Evolutionary conservation across 2,888 invertebrate species (phyloP).

Genomic region (Halictus quadricinctus): DNA sequence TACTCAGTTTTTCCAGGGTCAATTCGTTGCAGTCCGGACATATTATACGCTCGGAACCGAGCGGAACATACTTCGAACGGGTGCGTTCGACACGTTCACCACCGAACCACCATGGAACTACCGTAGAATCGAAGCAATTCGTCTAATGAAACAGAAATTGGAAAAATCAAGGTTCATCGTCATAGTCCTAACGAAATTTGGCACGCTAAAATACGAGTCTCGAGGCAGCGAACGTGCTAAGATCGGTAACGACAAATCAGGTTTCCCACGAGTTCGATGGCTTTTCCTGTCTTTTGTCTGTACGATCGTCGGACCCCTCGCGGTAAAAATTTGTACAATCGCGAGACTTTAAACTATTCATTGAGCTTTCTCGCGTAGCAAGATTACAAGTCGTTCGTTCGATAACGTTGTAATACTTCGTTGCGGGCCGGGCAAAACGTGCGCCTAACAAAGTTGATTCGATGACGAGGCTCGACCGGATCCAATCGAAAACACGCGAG

Average conservation of each 20-base stretch:
- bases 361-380: conserved; percentile 35
- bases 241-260: neutral
- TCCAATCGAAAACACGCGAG: conserved; percentile 24
- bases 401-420: conserved; percentile 33
- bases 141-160: conserved; percentile 7
- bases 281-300: conserved; percentile 4
- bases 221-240: neutral
- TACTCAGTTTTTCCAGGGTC: neutral
- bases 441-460: neutral
- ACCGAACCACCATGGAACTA: neutral
- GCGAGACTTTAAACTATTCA: conserved; percentile 32
- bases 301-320: neutral
- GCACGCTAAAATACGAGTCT: neutral
- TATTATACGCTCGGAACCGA: neutral
- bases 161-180: neutral
- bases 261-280: neutral
- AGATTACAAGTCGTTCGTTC: conserved; percentile 5
- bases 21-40: neutral
- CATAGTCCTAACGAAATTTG: neutral
- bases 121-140: conserved; percentile 25
- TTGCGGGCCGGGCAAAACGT: conserved; percentile 29
- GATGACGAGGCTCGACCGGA: conserved; percentile 16
- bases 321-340: conserved; percentile 47
- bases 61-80: neutral
- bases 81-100: neutral